Evolutionary conservation across 1,140 invertebrate species (phyloP).

Genomic region (Heliconius hewitsoni): DNA sequence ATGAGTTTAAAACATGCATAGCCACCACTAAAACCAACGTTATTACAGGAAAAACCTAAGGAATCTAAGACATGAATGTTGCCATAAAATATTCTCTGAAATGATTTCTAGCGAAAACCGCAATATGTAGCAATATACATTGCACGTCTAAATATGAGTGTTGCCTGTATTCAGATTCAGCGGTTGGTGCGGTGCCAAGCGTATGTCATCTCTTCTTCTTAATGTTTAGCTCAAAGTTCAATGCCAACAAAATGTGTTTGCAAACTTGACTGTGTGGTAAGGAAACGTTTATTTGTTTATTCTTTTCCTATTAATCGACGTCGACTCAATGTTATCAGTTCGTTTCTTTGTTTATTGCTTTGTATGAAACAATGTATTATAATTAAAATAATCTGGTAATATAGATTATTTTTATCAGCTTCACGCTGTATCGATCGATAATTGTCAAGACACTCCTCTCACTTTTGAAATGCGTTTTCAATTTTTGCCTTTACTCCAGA

Average conservation of each 20-base stretch:
- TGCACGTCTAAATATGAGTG: constrained; percentile 35
- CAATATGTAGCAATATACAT: constrained; percentile 7
- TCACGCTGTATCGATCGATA: no score
- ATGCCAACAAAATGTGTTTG: constrained; percentile 53
- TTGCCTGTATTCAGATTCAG: constrained; percentile 35
- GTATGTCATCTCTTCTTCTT: constrained; percentile 39
- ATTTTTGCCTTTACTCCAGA: no score
- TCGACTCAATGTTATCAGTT: neutral
- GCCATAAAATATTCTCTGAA: constrained; percentile 6
- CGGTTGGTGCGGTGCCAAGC: constrained; percentile 64
- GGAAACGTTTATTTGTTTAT: constrained; percentile 11
- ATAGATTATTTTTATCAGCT: no score
- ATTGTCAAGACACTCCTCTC: no score
- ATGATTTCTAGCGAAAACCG: constrained; percentile 15
- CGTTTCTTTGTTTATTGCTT: neutral
- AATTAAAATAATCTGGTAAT: neutral
- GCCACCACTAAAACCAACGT: neutral
- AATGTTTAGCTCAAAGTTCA: constrained; percentile 61
- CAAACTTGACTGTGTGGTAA: constrained; percentile 38
- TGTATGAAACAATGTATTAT: no score
- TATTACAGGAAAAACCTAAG: neutral
- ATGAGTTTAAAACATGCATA: neutral
- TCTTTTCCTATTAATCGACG: neutral
- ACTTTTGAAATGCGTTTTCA: no score
- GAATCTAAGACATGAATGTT: neutral